phyloP scores from a whole-genome alignment of 2,113 vertebrate genomes.

The Saimiri boliviensis region DNA sequence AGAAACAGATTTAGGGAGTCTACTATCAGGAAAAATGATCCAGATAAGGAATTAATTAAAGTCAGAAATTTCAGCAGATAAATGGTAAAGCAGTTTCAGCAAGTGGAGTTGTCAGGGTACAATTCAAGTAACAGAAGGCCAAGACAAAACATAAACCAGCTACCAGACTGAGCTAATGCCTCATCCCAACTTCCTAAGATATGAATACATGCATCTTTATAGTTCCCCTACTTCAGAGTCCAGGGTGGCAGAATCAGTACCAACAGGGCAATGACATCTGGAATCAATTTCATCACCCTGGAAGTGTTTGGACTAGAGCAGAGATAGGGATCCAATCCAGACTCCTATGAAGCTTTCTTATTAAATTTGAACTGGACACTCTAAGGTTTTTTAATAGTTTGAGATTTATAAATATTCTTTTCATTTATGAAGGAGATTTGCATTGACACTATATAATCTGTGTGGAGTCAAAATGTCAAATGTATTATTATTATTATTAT shows the following conservation, averaged over 20 bases:
- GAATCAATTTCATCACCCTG: neutral
- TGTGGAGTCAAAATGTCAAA: neutral
- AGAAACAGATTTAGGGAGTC: neutral
- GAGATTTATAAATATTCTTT: neutral
- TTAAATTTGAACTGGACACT: neutral
- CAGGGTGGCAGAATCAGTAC: neutral
- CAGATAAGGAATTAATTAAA: neutral
- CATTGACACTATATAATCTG: neutral
- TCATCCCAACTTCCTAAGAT: neutral
- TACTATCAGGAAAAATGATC: neutral
- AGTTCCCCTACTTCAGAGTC: neutral
- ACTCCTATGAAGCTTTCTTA: neutral
- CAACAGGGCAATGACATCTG: neutral
- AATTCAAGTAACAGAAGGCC: neutral
- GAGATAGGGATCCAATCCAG: neutral
- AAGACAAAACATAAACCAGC: neutral
- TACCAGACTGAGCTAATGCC: neutral
- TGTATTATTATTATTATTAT: neutral
- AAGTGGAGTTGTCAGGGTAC: neutral
- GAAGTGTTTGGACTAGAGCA: neutral
- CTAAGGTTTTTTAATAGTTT: neutral
- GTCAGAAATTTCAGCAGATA: neutral
- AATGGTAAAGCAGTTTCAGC: neutral
- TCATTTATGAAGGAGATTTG: neutral
- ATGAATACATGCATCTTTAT: rapidly evolving